phyloP scores from a whole-genome alignment of 1,140 invertebrate genomes.

The Zaprionus davidi region DNA sequence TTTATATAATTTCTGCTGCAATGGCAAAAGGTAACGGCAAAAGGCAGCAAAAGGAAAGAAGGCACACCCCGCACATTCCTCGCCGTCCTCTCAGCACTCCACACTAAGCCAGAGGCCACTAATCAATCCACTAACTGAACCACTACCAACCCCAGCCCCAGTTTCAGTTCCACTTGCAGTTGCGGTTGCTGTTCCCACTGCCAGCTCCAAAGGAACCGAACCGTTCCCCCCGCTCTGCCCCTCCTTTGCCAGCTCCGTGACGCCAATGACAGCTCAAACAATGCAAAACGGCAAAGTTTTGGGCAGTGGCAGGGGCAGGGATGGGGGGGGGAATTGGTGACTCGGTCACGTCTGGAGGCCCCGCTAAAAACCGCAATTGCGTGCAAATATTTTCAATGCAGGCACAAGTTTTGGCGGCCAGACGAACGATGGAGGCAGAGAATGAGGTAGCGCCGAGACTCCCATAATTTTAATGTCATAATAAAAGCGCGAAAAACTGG shows the following conservation, averaged over 20 bases:
- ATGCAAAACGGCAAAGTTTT: conserved; percentile 73
- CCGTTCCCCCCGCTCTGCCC: background rate
- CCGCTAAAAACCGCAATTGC: conserved; percentile 78
- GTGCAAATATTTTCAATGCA: conserved; percentile 83
- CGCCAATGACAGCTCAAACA: conserved; percentile 72
- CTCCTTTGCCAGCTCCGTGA: background rate
- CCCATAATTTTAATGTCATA: conserved; percentile 82
- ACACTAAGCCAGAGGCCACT: conserved; percentile 27
- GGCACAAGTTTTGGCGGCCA: conserved; percentile 63
- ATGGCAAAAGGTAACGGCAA: conserved; percentile 26
- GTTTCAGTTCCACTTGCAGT: background rate
- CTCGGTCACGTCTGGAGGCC: conserved; percentile 31
- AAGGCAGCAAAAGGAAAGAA: background rate
- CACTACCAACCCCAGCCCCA: conserved; percentile 1
- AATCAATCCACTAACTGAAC: conserved; percentile 36
- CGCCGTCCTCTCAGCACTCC: background rate
- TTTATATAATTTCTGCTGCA: conserved; percentile 81
- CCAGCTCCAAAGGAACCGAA: background rate
- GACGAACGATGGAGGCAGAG: conserved; percentile 8
- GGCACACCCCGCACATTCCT: background rate
- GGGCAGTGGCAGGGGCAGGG: background rate
- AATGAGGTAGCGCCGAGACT: conserved; percentile 42
- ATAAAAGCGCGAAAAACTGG: conserved; percentile 52
- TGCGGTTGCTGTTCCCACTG: too few relatives aligned
- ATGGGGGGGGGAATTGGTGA: background rate